phyloP scores from a whole-genome alignment of 2,113 vertebrate genomes.

The Austrofundulus limnaeus region DNA sequence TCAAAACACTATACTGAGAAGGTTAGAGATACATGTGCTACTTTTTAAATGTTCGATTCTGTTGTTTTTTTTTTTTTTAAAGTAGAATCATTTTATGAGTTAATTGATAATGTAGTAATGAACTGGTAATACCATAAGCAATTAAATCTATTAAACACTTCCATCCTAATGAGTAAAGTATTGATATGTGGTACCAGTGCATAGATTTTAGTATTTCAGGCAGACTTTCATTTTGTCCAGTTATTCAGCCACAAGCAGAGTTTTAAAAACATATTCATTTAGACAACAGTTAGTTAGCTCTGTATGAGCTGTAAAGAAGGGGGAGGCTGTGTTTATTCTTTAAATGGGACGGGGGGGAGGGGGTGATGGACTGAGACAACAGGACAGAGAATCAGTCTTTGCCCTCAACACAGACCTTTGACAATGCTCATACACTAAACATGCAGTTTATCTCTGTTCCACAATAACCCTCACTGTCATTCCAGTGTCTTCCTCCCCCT shows the following conservation, averaged over 20 bases:
- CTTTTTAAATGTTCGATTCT: background rate
- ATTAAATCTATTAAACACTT: no score
- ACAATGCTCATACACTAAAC: constrained; percentile 20
- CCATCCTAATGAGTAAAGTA: no score
- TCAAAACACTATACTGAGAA: constrained; percentile 21
- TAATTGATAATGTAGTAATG: no score
- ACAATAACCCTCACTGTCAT: constrained; percentile 33
- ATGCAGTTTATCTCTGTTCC: constrained; percentile 22
- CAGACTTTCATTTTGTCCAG: no score
- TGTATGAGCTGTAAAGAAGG: background rate
- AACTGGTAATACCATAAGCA: no score
- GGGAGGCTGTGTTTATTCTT: background rate
- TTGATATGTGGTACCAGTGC: no score
- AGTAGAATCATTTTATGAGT: no score
- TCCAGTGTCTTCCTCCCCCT: constrained; percentile 3
- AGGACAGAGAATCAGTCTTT: constrained; percentile 7
- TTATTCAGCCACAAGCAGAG: background rate
- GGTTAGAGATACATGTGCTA: background rate
- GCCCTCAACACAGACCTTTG: constrained; percentile 31
- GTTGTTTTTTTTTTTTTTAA: background rate
- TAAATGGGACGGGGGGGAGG: background rate
- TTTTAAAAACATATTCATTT: background rate
- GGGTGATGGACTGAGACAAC: background rate
- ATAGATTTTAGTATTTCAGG: no score
- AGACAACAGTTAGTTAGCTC: background rate